Percentiles rank a stretch among this genome's conserved stretches.
phyloP scores from a whole-genome alignment of 30 jellyfish, hydroid and myxozoan species.

The Sanderia malayensis region DNA sequence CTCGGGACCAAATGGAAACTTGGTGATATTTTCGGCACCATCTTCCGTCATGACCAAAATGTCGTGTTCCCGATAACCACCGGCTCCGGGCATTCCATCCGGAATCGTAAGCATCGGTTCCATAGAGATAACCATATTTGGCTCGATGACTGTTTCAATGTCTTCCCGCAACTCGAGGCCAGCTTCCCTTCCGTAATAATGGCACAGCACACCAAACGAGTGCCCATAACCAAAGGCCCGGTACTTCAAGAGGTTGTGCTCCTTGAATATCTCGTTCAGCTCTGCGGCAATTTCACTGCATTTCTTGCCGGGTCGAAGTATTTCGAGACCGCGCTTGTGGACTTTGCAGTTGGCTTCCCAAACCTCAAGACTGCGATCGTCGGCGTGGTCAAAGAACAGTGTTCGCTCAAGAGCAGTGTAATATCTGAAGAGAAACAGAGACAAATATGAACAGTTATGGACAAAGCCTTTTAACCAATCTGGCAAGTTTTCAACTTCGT shows the following conservation, averaged over 20 bases:
- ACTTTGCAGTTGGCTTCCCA: conserved; percentile 90
- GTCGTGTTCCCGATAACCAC: conserved; percentile 93
- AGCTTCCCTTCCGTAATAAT: conserved; percentile 95
- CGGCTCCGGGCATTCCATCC: conserved; percentile 95
- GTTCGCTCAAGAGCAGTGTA: conserved; percentile 92
- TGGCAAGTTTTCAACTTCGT: no score
- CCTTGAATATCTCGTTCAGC: conserved; percentile 73
- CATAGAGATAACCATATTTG: conserved; percentile 91
- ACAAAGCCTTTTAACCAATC: no score
- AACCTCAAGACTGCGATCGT: conserved; percentile 45
- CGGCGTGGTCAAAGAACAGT: conserved; percentile 71
- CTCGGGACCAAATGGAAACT: conserved; percentile 89
- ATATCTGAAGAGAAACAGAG: conserved; percentile 33
- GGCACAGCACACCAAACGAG: conserved; percentile 80
- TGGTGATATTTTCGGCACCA: conserved; percentile 85
- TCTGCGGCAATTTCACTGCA: conserved; percentile 85
- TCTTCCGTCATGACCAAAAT: conserved; percentile 78
- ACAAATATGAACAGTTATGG: neutral
- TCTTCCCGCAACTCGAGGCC: conserved; percentile 92
- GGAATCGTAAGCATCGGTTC: conserved; percentile 95
- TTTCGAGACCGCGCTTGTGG: conserved; percentile 75
- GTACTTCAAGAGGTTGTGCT: conserved; percentile 67
- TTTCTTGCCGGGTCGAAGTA: conserved; percentile 73
- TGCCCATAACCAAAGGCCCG: conserved; percentile 94
- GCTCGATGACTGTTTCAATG: conserved; percentile 82